Evolutionary conservation across 2,888 invertebrate species (phyloP).

Genomic region (Cataglyphis rosenhaueri): DNA sequence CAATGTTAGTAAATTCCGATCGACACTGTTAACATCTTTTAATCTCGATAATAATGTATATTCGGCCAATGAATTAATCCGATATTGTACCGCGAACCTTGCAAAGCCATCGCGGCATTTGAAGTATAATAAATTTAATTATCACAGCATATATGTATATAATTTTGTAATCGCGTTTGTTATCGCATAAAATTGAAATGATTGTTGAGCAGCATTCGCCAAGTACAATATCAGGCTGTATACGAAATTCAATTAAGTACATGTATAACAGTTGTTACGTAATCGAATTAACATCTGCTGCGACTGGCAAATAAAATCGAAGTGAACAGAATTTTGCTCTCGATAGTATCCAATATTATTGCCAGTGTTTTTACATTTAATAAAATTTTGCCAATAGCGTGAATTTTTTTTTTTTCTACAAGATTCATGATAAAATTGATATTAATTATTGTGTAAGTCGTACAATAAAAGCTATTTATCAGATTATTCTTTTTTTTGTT

Average conservation of each 20-base stretch:
- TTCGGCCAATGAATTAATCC: constrained; percentile 62
- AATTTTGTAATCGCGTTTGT: constrained; percentile 69
- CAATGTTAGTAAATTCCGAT: constrained; percentile 46
- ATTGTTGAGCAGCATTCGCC: constrained; percentile 65
- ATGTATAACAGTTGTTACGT: constrained; percentile 33
- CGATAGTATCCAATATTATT: neutral
- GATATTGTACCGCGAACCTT: constrained; percentile 59
- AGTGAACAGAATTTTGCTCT: constrained; percentile 29
- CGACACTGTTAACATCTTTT: constrained; percentile 18
- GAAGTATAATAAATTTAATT: constrained; percentile 66
- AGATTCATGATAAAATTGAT: constrained; percentile 31
- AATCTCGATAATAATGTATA: constrained; percentile 58
- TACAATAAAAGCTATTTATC: constrained; percentile 21
- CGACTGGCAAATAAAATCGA: constrained; percentile 38
- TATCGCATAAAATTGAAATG: constrained; percentile 67
- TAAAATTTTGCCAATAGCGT: constrained; percentile 16
- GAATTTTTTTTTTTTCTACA: constrained; percentile 1
- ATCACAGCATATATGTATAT: constrained; percentile 52
- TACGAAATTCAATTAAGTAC: constrained; percentile 36
- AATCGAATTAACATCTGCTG: constrained; percentile 42
- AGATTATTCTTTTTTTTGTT: neutral
- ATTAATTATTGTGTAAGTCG: constrained; percentile 28
- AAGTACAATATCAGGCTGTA: constrained; percentile 33
- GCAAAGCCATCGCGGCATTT: constrained; percentile 63
- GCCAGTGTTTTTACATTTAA: neutral